Evolutionary conservation across 2,797 vertebrate species (phyloP), one percentile per base, ranked within the genome.

Genomic region (Paguma larvata): DNA sequence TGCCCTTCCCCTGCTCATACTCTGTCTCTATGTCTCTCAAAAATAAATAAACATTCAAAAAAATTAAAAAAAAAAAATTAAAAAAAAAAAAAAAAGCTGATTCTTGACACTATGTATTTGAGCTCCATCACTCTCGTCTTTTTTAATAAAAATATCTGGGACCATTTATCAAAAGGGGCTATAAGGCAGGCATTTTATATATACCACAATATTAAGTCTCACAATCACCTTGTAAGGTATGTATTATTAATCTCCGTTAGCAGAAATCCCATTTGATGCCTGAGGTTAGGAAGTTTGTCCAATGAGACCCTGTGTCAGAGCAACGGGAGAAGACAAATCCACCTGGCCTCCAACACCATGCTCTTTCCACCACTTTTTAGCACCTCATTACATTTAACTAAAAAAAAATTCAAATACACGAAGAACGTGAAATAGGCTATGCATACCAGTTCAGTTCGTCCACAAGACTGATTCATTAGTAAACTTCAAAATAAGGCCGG

Each of bases 401-500:
- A 59, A 84, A 95, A 63, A 41, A 1, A 23, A 23, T n/a, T 15
- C 30, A 38, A 92, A 10, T 63, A 92, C 15, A 62, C 0, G 1
- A 84, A 82, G 59, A 72, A 83, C 15, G 25, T 27, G 95, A 93
- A 94, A 48, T 3, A 56, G 41, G 44, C 77, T 90, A 83, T 27
- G 82, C 44, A 75, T 5, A n/a, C 12, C 70, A 48, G 44, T 44
- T 56, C 70, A 16, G 44, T 48, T 65, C 53, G 86, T 11, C 93
- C 72, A 80, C 44, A 80, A 85, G 16, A 44, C 23, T 32, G 14
- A 88, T 16, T 92, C 77, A 70, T 10, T 19, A 27, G 56, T 41
- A 70, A 83, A 68, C n/a, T 82, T 95, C 68, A 94, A 86, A 96
- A 83, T 32, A 85, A 86, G 78, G 9, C 44, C 32, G n/a, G 70